phyloP scores from a whole-genome alignment of 2,113 vertebrate species.

The Eulemur macaco region DNA sequence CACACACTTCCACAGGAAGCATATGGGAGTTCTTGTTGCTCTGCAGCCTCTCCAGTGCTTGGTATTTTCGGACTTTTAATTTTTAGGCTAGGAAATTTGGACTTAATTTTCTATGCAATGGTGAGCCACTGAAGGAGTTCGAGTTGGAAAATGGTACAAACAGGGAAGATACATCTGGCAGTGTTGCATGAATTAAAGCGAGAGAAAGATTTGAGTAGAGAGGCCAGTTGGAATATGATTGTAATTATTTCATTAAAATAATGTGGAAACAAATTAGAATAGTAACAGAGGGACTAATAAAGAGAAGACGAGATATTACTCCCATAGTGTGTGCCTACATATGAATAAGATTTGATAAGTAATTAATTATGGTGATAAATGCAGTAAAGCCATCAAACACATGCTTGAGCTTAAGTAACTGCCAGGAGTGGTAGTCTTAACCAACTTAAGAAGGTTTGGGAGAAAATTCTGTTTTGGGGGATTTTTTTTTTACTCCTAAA shows the following conservation, averaged over 20 bases:
- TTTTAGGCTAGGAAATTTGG: background rate
- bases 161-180: background rate
- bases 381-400: background rate
- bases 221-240: background rate
- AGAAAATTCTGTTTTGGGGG: background rate
- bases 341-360: background rate
- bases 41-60: background rate
- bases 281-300: background rate
- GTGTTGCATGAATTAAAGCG: background rate
- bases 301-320: background rate
- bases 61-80: background rate
- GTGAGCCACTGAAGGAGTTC: background rate
- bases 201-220: background rate
- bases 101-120: background rate
- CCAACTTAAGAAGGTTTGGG: background rate
- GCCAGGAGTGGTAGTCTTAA: background rate
- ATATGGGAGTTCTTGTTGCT: background rate
- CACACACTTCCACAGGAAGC: background rate
- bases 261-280: background rate
- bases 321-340: background rate
- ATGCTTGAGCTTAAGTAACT: background rate
- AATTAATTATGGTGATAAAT: background rate
- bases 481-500: background rate
- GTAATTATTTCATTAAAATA: background rate
- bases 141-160: background rate